Evolutionary conservation across 2,888 invertebrate species (phyloP), one percentile per base, ranked within the genome.

Genomic region (Limnephilus rhombicus): DNA sequence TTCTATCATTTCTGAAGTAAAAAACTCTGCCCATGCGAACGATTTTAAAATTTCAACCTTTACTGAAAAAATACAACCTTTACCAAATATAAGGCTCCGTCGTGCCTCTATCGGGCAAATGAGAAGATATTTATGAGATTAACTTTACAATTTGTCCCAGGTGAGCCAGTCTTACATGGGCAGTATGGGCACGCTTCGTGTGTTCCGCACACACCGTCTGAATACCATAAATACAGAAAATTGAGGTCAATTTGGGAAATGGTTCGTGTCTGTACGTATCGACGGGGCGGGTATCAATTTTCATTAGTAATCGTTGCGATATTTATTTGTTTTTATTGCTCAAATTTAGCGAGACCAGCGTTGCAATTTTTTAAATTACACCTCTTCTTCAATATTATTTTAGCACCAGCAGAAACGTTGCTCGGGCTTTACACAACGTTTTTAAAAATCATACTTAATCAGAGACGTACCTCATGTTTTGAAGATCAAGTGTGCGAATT

Each of bases 161-260:
- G 86, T 86, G 86, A 45, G 86, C 45, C n/a, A n/a, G n/a, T 41
- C 86, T 45, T 41, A 45, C 86, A 86, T n/a, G 86, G 15, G n/a
- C 24, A n/a, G n/a, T 49, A 86, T 13, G 49, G 15, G n/a, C 24
- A n/a, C 45, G 45, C 37, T 68, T 18, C 87, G 53, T 87, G 87
- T 53, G 34, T 53, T 87, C 34, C 87, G 87, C 15, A 86, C 85
- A 86, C 85, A 86, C 41, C 41, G 85, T n/a, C 85, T 41, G 85
- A 45, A 86, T 86, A 45, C 68, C 45, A 13, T 86, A 85, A 91
- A 87, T 91, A 45, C 87, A 41, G 41, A 68, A 91, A 87, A 91
- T 87, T 91, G 86, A 87, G 91, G 91, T 91, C 87, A 87, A 91
- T 87, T 91, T 41, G 15, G 18, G 85, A 45, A 87, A n/a, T 49